phyloP scores from a whole-genome alignment of 2,113 vertebrate species.

The Falcunculus frontatus region DNA sequence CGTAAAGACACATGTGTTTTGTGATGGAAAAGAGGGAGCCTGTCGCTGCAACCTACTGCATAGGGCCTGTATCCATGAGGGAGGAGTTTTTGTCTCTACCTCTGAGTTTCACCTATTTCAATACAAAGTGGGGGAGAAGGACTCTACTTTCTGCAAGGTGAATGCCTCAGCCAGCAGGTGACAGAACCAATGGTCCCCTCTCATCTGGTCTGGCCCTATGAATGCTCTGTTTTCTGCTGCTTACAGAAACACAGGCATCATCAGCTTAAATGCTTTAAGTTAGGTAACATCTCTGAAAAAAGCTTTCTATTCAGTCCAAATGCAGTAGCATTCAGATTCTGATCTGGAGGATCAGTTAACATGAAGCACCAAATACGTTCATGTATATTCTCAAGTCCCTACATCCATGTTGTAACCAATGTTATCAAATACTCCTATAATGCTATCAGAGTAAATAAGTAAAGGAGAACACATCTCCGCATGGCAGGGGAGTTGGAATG shows the following conservation, averaged over 20 bases:
- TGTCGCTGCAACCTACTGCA: neutral
- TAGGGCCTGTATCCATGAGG: fast-evolving
- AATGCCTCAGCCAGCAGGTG: neutral
- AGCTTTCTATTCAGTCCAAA: neutral
- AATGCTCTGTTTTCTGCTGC: neutral
- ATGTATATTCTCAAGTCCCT: neutral
- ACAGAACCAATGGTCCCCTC: neutral
- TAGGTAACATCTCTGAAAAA: neutral
- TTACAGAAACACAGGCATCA: neutral
- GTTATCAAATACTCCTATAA: neutral
- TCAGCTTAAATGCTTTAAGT: neutral
- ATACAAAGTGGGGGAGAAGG: neutral
- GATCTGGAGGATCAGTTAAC: neutral
- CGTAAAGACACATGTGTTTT: neutral
- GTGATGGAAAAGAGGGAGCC: neutral
- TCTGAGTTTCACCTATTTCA: neutral
- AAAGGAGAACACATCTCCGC: neutral
- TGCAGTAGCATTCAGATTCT: neutral
- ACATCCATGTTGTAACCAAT: neutral
- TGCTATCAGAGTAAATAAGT: neutral
- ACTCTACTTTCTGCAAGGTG: neutral
- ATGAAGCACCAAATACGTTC: neutral
- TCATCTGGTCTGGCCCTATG: neutral
- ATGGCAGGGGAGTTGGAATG: neutral
- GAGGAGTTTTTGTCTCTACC: neutral